These are phyloP conservation scores for Blennius ocellaris DNA, from an alignment of 2,113 vertebrate genomes.

Conservation along the genomic window DNA sequence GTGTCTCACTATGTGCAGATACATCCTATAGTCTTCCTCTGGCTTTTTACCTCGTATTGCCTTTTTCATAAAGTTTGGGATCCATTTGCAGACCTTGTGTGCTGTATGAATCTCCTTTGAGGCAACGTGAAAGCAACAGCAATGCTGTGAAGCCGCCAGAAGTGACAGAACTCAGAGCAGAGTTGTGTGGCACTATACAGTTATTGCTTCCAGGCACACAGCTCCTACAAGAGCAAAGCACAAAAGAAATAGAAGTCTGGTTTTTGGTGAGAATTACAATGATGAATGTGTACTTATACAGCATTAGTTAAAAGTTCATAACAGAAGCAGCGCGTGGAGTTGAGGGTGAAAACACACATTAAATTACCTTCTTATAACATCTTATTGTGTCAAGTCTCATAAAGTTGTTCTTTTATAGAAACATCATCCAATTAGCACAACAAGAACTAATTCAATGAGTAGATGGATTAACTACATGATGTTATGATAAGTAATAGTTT, in stretches of 20 bases:
- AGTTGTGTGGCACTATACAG: not conserved
- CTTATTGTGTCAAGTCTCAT: not conserved
- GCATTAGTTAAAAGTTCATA: constrained; percentile 15
- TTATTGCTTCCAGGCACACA: constrained; percentile 19
- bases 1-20: not conserved
- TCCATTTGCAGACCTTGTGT: constrained; percentile 3
- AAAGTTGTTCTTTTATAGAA: constrained; percentile 5
- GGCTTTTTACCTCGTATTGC: not conserved
- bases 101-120: not conserved
- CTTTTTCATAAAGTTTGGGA: not conserved
- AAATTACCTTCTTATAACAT: not conserved
- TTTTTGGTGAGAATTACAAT: constrained; percentile 20
- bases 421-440: not conserved
- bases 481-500: too few species aligned
- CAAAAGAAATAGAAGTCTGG: not conserved
- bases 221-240: constrained; percentile 1
- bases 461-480: too few species aligned
- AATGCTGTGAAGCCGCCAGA: constrained; percentile 16
- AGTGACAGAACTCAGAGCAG: constrained; percentile 3
- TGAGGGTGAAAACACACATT: constrained; percentile 33
- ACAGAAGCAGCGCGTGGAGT: not conserved
- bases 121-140: constrained; percentile 1
- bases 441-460: too few species aligned
- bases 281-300: constrained; percentile 15
- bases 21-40: not conserved